Base-by-base conservation (phyloP, 1,140 invertebrate species). In the Drosophila carrolli region DNA sequence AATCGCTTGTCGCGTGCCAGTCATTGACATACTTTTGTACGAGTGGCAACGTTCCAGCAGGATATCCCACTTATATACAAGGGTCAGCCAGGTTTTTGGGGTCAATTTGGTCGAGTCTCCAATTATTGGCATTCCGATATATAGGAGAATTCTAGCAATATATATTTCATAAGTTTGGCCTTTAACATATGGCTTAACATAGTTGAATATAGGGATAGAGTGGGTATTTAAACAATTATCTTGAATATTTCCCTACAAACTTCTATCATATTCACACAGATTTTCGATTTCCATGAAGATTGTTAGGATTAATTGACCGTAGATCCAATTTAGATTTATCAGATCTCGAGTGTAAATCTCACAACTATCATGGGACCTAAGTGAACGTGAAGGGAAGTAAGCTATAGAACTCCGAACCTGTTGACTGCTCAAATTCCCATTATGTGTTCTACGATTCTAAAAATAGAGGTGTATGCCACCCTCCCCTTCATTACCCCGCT, bases 1-100 rank as follows among this genome's bases (percentile, higher is more conserved):
- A 68, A 58, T 56, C 35, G 60, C 53, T 41, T 43, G 70, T 84
- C 67, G 81, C 82, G 82, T 84, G 81, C 56, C 43, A 74, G 55
- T 48, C 58, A 81, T 77, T 85, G 81, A 77, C 76, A 83, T 80
- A 83, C 76, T 83, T 84, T 55, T 44, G 60, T 58, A 61, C 48
- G 38, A 37, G 5, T 50, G 19, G 38, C 38, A 60, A 41, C n/a
- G 29, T 29, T 60, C 58, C 65, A 32, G 19, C 19, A 46, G 29
- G n/a, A 1, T 61, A 67, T 51, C 13, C 57, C 10, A 8, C 19
- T 6, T 19, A 37, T 38, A 37, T 40, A 23, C 48, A 56, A 29
- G 63, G 67, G 65, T 71, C 48, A 71, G 27, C 9, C 35, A 9
- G 10, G 43, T 57, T 48, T 71, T 67, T 47, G 16, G 65, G 65